These are phyloP conservation scores for Oscheius sp. DNA, from an alignment of 2,888 invertebrate genomes.

Conservation along the genomic window DNA sequence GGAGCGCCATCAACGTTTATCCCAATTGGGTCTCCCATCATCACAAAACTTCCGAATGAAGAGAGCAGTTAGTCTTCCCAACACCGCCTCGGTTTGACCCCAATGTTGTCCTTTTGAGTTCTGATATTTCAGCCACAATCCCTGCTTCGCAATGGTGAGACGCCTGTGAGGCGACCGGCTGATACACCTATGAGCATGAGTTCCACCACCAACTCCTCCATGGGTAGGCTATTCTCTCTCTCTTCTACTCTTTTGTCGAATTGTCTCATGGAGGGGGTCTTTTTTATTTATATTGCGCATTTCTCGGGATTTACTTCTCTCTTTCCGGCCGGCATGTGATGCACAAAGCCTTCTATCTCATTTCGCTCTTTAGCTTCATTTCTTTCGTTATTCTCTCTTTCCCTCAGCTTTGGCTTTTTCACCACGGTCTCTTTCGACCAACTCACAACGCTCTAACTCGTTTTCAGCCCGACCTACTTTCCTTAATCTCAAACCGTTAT, in stretches of 20 bases:
- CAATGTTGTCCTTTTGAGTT: background rate
- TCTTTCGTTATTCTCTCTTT: constrained; percentile 6
- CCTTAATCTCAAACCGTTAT: constrained; percentile 84
- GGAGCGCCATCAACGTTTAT: constrained; percentile 53
- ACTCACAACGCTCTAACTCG: constrained; percentile 48
- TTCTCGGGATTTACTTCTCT: too few relatives aligned
- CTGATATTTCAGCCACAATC: constrained; percentile 5
- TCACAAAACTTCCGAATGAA: constrained; percentile 63
- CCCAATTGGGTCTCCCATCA: constrained; percentile 53
- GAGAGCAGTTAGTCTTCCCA: constrained; percentile 66
- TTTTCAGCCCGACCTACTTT: constrained; percentile 95
- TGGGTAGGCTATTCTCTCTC: constrained; percentile 37
- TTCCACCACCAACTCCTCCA: constrained; percentile 47
- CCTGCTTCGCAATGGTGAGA: background rate
- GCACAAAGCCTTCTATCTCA: constrained; percentile 14
- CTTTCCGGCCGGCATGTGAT: constrained; percentile 25
- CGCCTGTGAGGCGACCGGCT: constrained; percentile 10
- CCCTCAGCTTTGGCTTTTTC: background rate
- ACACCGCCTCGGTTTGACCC: constrained; percentile 45
- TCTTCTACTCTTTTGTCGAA: background rate
- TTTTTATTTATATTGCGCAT: too few relatives aligned
- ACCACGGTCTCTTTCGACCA: too few relatives aligned
- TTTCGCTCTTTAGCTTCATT: constrained; percentile 24
- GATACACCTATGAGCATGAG: constrained; percentile 54
- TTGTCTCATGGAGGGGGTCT: background rate